Percentiles rank a stretch among this genome's conserved stretches.
Evolutionary conservation across 2,888 invertebrate species (phyloP).

Genomic region (Diogma glabrata): DNA sequence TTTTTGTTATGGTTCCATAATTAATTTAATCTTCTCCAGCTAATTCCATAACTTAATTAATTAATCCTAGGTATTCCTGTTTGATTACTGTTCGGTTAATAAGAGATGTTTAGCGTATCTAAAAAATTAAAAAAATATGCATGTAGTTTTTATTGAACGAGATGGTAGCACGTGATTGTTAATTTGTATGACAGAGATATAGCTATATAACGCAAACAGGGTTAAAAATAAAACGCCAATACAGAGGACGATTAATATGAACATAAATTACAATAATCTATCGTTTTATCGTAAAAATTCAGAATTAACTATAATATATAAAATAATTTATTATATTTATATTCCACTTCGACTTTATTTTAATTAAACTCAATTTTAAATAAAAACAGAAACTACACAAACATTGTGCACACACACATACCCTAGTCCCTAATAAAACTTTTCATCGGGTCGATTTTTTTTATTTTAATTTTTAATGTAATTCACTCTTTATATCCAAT

Average conservation of each 20-base stretch:
- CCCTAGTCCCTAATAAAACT: not conserved
- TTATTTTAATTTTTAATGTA: constrained; percentile 1
- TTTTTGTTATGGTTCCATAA: not conserved
- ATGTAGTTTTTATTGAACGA: no score
- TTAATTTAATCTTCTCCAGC: not conserved
- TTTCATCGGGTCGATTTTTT: constrained; percentile 8
- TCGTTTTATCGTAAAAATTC: not conserved
- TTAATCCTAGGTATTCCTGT: no score
- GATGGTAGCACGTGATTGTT: constrained; percentile 6
- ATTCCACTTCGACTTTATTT: not conserved
- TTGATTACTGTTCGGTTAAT: no score
- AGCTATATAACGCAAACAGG: constrained; percentile 4
- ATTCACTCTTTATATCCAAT: no score
- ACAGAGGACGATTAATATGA: not conserved
- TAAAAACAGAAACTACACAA: not conserved
- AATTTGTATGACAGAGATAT: constrained; percentile 3
- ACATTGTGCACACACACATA: not conserved
- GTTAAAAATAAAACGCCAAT: constrained; percentile 7
- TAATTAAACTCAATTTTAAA: not conserved
- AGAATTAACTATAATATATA: not conserved
- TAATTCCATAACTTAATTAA: not conserved
- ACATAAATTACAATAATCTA: constrained; percentile 1
- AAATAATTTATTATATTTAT: not conserved
- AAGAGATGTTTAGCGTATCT: no score
- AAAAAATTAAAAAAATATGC: no score